Evolutionary conservation across 2,113 vertebrate genomes (phyloP).

Genomic region (Cavia porcellus): DNA sequence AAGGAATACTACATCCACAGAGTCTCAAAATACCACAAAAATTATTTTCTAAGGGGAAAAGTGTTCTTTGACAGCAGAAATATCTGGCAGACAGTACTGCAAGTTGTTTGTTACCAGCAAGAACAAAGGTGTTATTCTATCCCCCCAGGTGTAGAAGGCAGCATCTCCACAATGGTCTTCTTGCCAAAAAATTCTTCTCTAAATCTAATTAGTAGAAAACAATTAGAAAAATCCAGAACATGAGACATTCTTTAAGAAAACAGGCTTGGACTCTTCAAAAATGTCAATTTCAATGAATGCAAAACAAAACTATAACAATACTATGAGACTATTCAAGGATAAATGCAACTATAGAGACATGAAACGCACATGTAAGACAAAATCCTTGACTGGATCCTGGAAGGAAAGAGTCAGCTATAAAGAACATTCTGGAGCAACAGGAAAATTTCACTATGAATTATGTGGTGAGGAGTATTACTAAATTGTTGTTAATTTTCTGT

Average conservation of each 20-base stretch:
- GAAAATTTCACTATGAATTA: neutral
- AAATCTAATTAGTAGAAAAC: neutral
- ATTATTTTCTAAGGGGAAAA: neutral
- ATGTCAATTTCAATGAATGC: neutral
- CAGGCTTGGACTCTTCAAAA: neutral
- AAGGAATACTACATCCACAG: neutral
- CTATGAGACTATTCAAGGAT: neutral
- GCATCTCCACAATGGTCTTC: neutral
- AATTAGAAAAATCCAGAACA: neutral
- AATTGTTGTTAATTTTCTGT: neutral
- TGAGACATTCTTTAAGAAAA: neutral
- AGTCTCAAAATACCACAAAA: constrained; percentile 41
- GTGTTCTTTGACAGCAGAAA: neutral
- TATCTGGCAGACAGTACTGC: neutral
- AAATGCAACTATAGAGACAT: neutral
- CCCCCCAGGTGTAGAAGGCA: neutral
- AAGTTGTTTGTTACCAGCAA: neutral
- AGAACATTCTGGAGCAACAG: neutral
- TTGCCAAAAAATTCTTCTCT: neutral
- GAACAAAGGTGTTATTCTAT: neutral
- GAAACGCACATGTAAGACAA: neutral
- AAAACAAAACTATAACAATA: neutral
- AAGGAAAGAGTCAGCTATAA: neutral
- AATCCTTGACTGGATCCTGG: neutral
- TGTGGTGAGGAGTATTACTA: neutral